Base-by-base conservation (phyloP, 64 coral and sea anemone genomes). In the Platygyra sinensis region DNA sequence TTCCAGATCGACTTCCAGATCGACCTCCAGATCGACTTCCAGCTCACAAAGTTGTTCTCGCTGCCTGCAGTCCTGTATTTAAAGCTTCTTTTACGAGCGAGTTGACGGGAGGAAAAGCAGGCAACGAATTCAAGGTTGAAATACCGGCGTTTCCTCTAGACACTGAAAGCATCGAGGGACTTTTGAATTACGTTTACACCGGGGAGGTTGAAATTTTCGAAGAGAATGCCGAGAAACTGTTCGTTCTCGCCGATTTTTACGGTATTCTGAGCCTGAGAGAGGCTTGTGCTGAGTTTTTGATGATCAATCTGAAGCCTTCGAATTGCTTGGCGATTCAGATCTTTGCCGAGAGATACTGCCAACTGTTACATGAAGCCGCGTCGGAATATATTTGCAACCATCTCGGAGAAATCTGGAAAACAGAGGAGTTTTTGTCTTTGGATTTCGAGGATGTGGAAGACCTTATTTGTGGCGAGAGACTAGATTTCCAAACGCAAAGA, bases 171-270 rank as follows among this genome's bases (percentile, higher is more conserved):
- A 38, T 85, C 9, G 81, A 85, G 27, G 63, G 72, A 51, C 36
- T 85, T 38, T n/a, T 85, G 19, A 85, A 85, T 51, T 85, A 67
- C 52, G 11, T 85, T 71, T 85, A 85, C 62, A 85, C 81, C 33
- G 81, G 81, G 20, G 81, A 85, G 27, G 32, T 46, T 71, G 81
- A 62, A 71, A 25, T 85, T 19, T 69, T 62, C 24, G 62, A 71
- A 50, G 0, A 67, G 30, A 85, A 85, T n/a, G 81, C 81, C 20
- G 24, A 13, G 4, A 33, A 85, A 52, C 42, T 85, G 30, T 27
- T 85, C 4, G 33, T 29, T 2, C 9, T 36, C 0, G 81, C 81
- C 36, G 81, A 85, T 71, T 85, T 51, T 38, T 85, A 28, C 38
- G 63, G 52, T 39, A 71, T 85, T 18, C 31, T 12, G 0, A 85